Evolutionary conservation across 1,140 invertebrate species (phyloP).

Genomic region (Chionoecetes opilio): DNA sequence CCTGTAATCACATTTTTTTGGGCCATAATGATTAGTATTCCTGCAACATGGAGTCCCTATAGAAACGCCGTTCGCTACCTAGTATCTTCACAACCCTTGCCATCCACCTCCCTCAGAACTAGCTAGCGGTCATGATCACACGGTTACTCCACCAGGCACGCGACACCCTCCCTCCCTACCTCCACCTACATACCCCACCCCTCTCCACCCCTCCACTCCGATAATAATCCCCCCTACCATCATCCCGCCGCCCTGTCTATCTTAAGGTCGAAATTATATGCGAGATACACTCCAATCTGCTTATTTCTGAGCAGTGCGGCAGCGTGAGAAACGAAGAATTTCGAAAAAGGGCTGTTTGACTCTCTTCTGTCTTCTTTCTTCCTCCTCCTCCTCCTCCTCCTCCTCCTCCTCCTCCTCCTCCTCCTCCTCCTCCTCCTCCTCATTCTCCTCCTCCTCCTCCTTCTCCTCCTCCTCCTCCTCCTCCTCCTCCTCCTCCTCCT

Average conservation of each 20-base stretch:
- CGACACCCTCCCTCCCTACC: neutral
- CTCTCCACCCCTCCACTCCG: neutral
- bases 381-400: conserved; percentile 22
- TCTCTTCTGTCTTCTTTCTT: neutral
- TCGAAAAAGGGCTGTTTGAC: neutral
- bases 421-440: neutral
- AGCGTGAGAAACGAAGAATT: neutral
- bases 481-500: neutral
- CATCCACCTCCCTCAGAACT: neutral
- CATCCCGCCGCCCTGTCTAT: conserved; percentile 12
- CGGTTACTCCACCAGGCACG: neutral
- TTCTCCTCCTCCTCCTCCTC: neutral
- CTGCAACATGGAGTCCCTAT: neutral
- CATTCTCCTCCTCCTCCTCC: neutral
- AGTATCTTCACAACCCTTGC: too few relatives aligned
- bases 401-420: conserved; percentile 13
- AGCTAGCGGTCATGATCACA: neutral
- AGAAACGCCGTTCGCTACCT: neutral
- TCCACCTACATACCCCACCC: neutral
- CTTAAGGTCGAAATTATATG: conserved; percentile 19
- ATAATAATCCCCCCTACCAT: neutral
- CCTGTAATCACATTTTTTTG: neutral
- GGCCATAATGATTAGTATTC: neutral
- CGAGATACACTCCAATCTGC: neutral
- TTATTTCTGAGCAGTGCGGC: neutral